Conservation (phyloP, 2,113 vertebrate species). For the Cavia aperea region DNA sequence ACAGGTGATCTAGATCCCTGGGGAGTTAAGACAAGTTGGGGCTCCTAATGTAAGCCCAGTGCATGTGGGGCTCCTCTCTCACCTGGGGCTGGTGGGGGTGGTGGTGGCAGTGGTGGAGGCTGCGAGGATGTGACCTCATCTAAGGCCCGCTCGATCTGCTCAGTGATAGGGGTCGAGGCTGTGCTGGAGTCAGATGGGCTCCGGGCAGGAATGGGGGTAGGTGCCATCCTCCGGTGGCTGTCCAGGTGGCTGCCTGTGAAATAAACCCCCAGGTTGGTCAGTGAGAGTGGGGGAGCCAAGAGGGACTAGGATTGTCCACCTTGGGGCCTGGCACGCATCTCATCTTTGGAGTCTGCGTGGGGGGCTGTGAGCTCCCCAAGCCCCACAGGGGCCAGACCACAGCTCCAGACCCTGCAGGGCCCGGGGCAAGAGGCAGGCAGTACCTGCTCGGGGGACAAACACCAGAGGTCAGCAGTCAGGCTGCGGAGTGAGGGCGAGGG, state of each 20-base stretch:
- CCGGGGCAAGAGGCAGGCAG: slow-evolving; percentile 58
- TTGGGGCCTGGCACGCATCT: slow-evolving; percentile 47
- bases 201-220: slow-evolving; percentile 73
- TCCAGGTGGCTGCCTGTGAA: slow-evolving; percentile 79
- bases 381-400: slow-evolving; percentile 45
- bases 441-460: slow-evolving; percentile 50
- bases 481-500: slow-evolving; percentile 53
- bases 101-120: slow-evolving; percentile 72
- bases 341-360: slow-evolving; percentile 53
- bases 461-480: slow-evolving; percentile 50
- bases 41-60: not conserved
- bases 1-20: not conserved
- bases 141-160: slow-evolving; percentile 65
- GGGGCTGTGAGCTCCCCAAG: slow-evolving; percentile 59
- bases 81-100: slow-evolving; percentile 64
- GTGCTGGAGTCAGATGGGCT: slow-evolving; percentile 79
- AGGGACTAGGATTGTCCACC: slow-evolving; percentile 40
- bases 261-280: slow-evolving; percentile 61
- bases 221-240: slow-evolving; percentile 77
- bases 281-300: not conserved
- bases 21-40: not conserved
- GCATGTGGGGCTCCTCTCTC: not conserved
- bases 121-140: slow-evolving; percentile 66
- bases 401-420: slow-evolving; percentile 43
- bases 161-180: slow-evolving; percentile 71